These are phyloP conservation scores for Epizoanthus ramosus DNA, from an alignment of 92 coral and sea anemone genomes.

Conservation along the genomic window DNA sequence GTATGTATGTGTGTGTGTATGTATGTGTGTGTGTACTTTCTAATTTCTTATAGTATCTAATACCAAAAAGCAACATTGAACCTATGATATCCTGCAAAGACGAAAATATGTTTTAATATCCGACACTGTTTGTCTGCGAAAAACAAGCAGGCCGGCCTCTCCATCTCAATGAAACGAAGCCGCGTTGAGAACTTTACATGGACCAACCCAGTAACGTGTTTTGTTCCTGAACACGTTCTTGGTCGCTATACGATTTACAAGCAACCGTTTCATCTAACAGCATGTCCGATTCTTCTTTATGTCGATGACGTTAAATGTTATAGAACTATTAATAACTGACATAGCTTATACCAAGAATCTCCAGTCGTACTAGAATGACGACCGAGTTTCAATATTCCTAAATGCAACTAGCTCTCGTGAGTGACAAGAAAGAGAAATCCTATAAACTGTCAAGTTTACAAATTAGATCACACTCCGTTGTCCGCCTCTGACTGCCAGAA, in stretches of 20 bases:
- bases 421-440: not conserved
- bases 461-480: not conserved
- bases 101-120: no score
- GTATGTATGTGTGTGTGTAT: no score
- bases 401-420: not conserved
- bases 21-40: no score
- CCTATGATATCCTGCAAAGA: no score
- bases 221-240: no score
- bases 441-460: not conserved
- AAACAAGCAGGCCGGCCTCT: no score
- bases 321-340: not conserved
- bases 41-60: no score
- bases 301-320: not conserved
- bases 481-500: not conserved
- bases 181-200: no score
- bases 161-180: no score
- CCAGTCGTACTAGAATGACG: slow-evolving; percentile 1
- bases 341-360: not conserved
- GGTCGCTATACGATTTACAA: not conserved
- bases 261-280: not conserved
- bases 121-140: no score
- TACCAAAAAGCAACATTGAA: no score
- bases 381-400: not conserved
- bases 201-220: no score
- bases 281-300: not conserved